Evolutionary conservation across 1,140 invertebrate species (phyloP).

Genomic region (Oryctes rhinoceros): DNA sequence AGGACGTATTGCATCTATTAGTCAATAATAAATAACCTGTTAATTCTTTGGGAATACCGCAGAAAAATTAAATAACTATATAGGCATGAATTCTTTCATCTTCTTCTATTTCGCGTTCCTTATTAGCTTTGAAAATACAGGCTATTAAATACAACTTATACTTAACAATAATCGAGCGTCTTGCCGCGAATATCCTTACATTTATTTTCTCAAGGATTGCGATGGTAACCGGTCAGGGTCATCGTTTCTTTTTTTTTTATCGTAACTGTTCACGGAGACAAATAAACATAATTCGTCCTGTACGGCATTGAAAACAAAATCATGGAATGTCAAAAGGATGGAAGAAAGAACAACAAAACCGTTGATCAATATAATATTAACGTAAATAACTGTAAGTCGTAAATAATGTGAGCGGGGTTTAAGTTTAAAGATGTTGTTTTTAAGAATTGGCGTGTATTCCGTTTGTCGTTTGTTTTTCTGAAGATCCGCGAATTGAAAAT

Average conservation of each 20-base stretch:
- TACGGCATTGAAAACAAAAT: slow-evolving; percentile 19
- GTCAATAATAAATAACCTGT: slow-evolving; percentile 4
- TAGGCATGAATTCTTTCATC: not conserved
- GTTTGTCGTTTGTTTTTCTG: too few species aligned
- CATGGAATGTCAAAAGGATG: slow-evolving; percentile 20
- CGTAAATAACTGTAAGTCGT: slow-evolving; percentile 28
- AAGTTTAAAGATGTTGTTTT: not conserved
- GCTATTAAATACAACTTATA: not conserved
- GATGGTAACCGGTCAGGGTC: slow-evolving; percentile 17
- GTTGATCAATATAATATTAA: not conserved
- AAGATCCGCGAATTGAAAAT: too few species aligned
- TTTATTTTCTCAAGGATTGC: slow-evolving; percentile 1
- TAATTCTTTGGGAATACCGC: slow-evolving; percentile 30
- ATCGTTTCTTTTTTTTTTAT: slow-evolving; percentile 1
- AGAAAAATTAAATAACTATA: not conserved
- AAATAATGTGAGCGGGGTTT: not conserved
- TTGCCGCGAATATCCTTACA: not conserved
- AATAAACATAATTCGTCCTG: slow-evolving; percentile 7
- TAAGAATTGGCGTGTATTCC: not conserved
- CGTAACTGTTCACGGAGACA: not conserved
- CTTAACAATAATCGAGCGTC: not conserved
- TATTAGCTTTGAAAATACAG: not conserved
- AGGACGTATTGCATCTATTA: not conserved
- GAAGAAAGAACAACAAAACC: slow-evolving; percentile 10
- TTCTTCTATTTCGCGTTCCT: not conserved